phyloP scores from a whole-genome alignment of 2,888 invertebrate species.

The Melinaea marsaeus region DNA sequence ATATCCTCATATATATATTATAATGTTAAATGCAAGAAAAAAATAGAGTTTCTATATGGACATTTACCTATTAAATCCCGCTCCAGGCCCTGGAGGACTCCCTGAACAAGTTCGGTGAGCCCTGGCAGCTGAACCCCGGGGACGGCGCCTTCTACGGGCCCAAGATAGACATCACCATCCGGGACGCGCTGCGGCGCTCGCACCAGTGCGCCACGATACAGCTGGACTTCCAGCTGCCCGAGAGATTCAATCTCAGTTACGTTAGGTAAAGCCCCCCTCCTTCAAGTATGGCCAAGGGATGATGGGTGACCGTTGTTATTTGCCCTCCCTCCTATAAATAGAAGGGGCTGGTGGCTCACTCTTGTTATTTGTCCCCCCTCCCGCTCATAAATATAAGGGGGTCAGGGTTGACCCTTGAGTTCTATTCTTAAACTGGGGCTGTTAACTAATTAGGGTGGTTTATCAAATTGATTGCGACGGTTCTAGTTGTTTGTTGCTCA shows the following conservation, averaged over 20 bases:
- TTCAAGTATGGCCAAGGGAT: no score
- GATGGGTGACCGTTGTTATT: no score
- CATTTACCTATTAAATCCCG: neutral
- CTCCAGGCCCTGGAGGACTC: conserved; percentile 87
- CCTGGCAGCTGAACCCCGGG: conserved; percentile 94
- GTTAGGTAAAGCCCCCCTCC: conserved; percentile 71
- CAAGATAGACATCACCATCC: conserved; percentile 98
- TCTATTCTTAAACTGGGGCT: no score
- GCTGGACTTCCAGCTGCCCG: conserved; percentile 97
- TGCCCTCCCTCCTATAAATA: no score
- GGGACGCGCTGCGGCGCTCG: conserved; percentile 91
- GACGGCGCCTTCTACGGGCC: conserved; percentile 99
- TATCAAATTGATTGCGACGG: no score
- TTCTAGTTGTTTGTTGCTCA: no score
- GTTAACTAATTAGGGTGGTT: no score
- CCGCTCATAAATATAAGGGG: no score
- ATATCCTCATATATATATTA: neutral
- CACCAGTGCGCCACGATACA: conserved; percentile 99
- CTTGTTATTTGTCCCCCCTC: no score
- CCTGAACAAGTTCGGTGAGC: conserved; percentile 88
- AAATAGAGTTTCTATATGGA: neutral
- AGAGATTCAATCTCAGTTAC: conserved; percentile 90
- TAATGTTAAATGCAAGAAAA: neutral
- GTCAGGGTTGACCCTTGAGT: no score
- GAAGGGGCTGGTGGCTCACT: no score